Evolutionary conservation across 2,113 vertebrate genomes (phyloP).

Genomic region (Clarias macrocephalus): DNA sequence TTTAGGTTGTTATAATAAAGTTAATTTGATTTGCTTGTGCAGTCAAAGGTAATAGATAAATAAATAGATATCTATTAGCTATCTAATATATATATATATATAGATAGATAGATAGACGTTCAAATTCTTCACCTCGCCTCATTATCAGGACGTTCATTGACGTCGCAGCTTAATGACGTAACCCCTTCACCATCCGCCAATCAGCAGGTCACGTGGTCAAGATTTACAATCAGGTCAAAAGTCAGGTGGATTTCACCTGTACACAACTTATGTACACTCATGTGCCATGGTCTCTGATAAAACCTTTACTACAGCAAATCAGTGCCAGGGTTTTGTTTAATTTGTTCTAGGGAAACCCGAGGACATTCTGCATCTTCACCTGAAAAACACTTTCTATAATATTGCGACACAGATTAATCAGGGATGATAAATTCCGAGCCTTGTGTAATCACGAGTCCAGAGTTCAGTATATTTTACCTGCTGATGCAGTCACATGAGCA

Average conservation of each 20-base stretch:
- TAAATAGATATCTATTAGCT: neutral
- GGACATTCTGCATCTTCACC: neutral
- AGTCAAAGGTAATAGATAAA: neutral
- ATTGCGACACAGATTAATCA: slow-evolving; percentile 3
- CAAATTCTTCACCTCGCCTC: neutral
- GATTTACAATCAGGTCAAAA: neutral
- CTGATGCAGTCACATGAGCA: neutral
- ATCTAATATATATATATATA: neutral
- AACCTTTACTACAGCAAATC: neutral
- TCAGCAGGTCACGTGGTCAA: neutral
- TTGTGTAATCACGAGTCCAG: neutral
- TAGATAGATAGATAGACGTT: too few relatives aligned
- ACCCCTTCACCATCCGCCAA: too few relatives aligned
- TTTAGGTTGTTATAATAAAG: neutral
- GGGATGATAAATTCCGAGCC: neutral
- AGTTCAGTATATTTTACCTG: neutral
- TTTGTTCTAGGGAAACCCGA: neutral
- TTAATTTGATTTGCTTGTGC: neutral
- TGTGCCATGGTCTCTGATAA: slow-evolving; percentile 10
- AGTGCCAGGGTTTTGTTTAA: neutral
- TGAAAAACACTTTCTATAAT: neutral
- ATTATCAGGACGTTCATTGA: neutral
- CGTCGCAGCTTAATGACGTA: neutral
- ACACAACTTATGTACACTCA: neutral
- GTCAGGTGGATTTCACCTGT: neutral